Conservation (phyloP, 2,888 invertebrate genomes). For the Timandra comae region DNA sequence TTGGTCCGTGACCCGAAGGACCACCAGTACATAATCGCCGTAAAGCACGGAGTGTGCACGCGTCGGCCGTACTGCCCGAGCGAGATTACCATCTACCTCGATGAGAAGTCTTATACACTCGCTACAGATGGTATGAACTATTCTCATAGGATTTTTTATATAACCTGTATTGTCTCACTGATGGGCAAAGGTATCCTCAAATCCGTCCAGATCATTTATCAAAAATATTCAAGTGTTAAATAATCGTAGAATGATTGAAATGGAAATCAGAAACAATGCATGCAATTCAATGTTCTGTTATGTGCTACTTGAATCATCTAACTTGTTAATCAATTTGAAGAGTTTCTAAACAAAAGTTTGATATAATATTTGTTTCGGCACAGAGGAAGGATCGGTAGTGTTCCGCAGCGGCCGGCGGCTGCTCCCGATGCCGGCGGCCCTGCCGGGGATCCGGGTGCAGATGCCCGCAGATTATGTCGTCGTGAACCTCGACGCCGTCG, state of each 20-base stretch:
- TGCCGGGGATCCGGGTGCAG: conserved; percentile 84
- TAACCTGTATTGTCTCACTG: neutral
- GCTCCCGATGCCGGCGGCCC: conserved; percentile 83
- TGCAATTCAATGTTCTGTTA: no score
- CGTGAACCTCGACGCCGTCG: conserved; percentile 81
- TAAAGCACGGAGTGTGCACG: conserved; percentile 67
- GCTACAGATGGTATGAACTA: conserved; percentile 44
- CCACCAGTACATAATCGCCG: conserved; percentile 82
- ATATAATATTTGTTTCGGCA: no score
- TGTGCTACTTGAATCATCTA: neutral
- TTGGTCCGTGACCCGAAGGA: conserved; percentile 82
- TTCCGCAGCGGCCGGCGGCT: conserved; percentile 71
- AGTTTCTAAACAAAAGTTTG: no score
- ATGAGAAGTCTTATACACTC: conserved; percentile 80
- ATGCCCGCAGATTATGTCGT: conserved; percentile 83
- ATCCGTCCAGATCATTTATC: no score
- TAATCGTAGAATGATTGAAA: no score
- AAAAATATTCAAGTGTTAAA: no score
- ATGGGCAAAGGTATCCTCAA: neutral
- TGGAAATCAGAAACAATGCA: no score
- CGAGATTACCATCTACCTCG: conserved; percentile 80
- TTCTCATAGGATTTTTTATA: neutral
- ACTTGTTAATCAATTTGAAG: neutral
- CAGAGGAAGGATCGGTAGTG: conserved; percentile 74
- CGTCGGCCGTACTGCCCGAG: conserved; percentile 45